Evolutionary conservation across 1,140 invertebrate species (phyloP), one percentile per base, ranked within the genome.

Genomic region (Plodia interpunctella): DNA sequence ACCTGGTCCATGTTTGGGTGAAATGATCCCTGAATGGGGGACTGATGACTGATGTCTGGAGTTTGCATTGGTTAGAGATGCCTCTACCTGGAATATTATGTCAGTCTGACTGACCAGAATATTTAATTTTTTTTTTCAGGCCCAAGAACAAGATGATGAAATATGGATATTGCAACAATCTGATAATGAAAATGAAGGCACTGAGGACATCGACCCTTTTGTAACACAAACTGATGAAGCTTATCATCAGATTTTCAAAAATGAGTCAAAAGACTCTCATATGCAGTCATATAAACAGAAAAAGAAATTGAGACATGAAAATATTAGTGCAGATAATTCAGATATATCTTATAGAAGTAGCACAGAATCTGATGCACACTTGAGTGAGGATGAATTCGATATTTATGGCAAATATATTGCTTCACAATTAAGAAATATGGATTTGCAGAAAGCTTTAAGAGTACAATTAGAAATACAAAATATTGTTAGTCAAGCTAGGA

Each of bases 311-410:
- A 79, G 62, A 85, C 77, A 70, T 80, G 83, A 73, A 85, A 83
- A 65, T 56, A 70, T 2, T 83, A 76, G 58, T 69, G 70, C 44
- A 68, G 67, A 70, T 11, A 61, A 55, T 30, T 78, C 68, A 9
- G 67, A 74, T 17, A 59, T 53, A 50, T 71, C 67, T 13, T 63
- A 66, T 17, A 56, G 56, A 44, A 65, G 57, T 6, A 78, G 66
- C 49, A 52, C 67, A 61, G 71, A 72, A 13, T 62, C 68, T 6
- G 60, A 32, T 20, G 17, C 59, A 19, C 49, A 61, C 19, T 13
- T 49, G 0, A 78, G 69, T 63, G 82, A 85, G 17, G 83, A 86
- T 74, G 83, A 86, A 54, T 86, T 86, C 78, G 83, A 84, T 67
- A 78, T 86, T 15, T 86, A 83, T 66, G 81, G 83, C 0, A 81